These are phyloP conservation scores for Tipula vernalis DNA, from an alignment of 2,888 invertebrate species.

Conservation along the genomic window DNA sequence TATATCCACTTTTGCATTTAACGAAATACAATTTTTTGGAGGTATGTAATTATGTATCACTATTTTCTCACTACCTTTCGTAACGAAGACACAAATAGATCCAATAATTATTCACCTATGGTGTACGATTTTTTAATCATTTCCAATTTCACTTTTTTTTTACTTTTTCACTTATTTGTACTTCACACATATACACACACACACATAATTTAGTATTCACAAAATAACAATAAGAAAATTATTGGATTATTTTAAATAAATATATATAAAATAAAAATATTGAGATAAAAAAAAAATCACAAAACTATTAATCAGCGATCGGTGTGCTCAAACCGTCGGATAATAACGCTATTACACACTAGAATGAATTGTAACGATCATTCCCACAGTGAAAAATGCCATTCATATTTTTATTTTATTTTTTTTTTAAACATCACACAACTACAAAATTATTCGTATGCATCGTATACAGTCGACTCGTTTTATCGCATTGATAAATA, in stretches of 20 bases:
- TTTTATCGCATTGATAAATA: not conserved
- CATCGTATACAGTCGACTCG: not conserved
- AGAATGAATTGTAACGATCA: slow-evolving; percentile 4
- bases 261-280: not conserved
- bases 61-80: not conserved
- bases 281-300: not conserved
- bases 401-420: not conserved
- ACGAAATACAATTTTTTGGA: not conserved
- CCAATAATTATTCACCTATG: not conserved
- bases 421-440: not conserved
- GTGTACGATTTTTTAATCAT: not conserved
- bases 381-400: slow-evolving; percentile 4
- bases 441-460: not conserved
- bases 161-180: not conserved
- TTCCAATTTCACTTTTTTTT: not conserved
- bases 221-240: not conserved
- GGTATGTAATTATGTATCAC: not conserved
- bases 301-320: not conserved
- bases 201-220: not conserved
- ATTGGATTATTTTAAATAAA: not conserved
- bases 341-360: slow-evolving; percentile 4
- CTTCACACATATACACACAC: not conserved
- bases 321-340: not conserved
- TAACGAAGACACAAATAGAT: not conserved
- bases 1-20: not conserved